phyloP scores from a whole-genome alignment of 1,140 invertebrate species.

The Mamestra configurata region DNA sequence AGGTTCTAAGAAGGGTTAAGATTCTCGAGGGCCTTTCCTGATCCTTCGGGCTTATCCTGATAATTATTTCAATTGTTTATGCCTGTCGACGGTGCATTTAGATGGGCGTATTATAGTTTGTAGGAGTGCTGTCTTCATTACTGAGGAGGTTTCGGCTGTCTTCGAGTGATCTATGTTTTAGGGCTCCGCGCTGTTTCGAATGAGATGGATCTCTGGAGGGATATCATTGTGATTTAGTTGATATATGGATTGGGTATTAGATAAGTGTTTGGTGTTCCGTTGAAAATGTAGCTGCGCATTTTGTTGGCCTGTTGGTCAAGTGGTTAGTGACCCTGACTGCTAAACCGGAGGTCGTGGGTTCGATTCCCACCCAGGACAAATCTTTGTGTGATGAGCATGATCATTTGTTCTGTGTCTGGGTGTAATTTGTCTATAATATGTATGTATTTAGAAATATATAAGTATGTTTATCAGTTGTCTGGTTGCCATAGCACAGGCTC shows the following conservation, averaged over 20 bases:
- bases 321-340: too few relatives aligned
- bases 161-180: constrained; percentile 73
- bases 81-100: constrained; percentile 87
- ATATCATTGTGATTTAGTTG: constrained; percentile 53
- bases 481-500: too few relatives aligned
- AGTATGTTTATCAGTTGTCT: too few relatives aligned
- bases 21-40: constrained; percentile 82
- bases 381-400: too few relatives aligned
- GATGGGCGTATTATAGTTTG: constrained; percentile 87
- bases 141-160: constrained; percentile 64
- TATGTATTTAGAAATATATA: too few relatives aligned
- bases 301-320: too few relatives aligned
- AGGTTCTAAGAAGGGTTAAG: constrained; percentile 83
- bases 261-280: constrained; percentile 25
- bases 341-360: too few relatives aligned
- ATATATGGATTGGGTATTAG: not conserved
- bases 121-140: constrained; percentile 81
- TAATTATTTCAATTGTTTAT: constrained; percentile 88
- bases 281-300: not conserved
- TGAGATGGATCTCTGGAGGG: constrained; percentile 67
- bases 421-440: too few relatives aligned
- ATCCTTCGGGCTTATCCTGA: constrained; percentile 85
- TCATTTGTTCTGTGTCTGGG: too few relatives aligned
- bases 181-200: constrained; percentile 51
- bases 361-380: too few relatives aligned